These are phyloP conservation scores for Eurystomus glaucurus DNA, from an alignment of 2,797 vertebrate genomes.

Conservation along the genomic window DNA sequence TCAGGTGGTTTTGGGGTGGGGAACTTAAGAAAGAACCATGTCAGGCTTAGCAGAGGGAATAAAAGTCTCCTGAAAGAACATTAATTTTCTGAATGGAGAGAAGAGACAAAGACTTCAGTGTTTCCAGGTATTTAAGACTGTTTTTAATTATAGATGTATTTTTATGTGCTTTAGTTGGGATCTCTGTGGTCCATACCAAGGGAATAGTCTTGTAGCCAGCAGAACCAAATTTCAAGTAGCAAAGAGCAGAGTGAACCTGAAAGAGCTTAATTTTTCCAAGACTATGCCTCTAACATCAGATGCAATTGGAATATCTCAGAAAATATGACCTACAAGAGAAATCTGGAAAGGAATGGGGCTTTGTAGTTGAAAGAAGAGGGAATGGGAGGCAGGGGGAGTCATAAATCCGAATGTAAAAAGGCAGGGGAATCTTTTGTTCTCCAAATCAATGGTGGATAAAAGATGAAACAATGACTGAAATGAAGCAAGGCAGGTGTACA, in stretches of 20 bases:
- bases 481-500: neutral
- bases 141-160: neutral
- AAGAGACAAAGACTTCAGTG: neutral
- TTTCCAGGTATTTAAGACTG: neutral
- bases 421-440: neutral
- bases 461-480: neutral
- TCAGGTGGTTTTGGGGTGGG: neutral
- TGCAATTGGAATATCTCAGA: neutral
- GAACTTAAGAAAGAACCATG: neutral
- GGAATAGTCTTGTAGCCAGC: neutral
- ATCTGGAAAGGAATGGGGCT: neutral
- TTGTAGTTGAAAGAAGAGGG: neutral
- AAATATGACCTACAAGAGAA: neutral
- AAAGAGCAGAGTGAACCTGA: neutral
- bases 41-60: neutral
- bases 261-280: neutral
- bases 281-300: neutral
- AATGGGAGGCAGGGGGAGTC: neutral
- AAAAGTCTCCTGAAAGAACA: neutral
- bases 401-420: neutral
- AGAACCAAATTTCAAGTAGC: neutral
- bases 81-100: neutral
- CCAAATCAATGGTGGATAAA: neutral
- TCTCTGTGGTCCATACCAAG: neutral
- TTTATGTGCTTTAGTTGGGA: neutral